These are phyloP conservation scores for Pygoscelis antarcticus DNA, from an alignment of 2,113 vertebrate species.

Conservation along the genomic window DNA sequence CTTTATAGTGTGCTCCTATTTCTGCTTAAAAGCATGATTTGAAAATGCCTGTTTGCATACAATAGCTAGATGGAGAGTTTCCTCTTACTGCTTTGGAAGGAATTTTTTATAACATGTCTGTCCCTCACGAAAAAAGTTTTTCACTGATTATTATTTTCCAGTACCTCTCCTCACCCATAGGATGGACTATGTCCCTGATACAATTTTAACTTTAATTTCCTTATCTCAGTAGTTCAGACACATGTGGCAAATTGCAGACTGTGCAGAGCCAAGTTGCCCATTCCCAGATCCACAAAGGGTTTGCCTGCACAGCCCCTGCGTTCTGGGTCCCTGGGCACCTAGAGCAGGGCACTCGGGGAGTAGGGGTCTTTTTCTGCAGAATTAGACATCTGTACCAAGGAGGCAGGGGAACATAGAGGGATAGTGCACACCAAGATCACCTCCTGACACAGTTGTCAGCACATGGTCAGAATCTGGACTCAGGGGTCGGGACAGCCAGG, in stretches of 20 bases:
- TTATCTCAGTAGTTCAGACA: neutral
- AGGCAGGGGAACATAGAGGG: too few relatives aligned
- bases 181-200: neutral
- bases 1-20: neutral
- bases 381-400: neutral
- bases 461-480: fast-evolving
- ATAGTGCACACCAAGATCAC: neutral
- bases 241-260: neutral
- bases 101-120: neutral
- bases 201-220: neutral
- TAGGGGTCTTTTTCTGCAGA: neutral
- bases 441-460: neutral
- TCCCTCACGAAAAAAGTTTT: neutral
- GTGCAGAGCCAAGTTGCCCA: neutral
- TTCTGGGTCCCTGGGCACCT: neutral
- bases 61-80: neutral
- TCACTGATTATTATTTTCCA: neutral
- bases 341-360: fast-evolving
- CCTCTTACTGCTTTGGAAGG: neutral
- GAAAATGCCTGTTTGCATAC: neutral
- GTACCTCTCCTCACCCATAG: neutral
- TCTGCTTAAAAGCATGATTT: neutral
- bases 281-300: neutral
- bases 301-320: neutral
- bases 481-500: fast-evolving